Evolutionary conservation across 2,797 vertebrate species (phyloP).

Genomic region (Linurgus olivaceus): DNA sequence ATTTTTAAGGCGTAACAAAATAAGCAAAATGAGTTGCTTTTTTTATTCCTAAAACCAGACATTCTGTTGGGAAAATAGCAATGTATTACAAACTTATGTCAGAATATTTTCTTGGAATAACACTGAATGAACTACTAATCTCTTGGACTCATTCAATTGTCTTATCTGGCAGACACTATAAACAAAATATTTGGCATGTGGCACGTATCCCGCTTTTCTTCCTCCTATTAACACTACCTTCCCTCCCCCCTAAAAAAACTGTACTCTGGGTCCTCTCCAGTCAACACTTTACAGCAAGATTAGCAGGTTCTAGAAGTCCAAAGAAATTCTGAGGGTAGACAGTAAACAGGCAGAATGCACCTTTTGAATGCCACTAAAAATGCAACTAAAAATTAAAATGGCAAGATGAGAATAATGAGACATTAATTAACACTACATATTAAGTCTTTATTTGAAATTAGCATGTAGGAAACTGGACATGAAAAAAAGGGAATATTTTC

Average conservation of each 20-base stretch:
- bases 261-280: not conserved
- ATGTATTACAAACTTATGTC: not conserved
- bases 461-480: not conserved
- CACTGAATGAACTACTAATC: not conserved
- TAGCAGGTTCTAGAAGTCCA: not conserved
- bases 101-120: not conserved
- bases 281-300: not conserved
- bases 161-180: not conserved
- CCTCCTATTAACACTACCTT: not conserved
- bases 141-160: not conserved
- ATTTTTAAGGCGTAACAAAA: not conserved
- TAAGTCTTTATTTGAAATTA: not conserved
- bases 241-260: not conserved
- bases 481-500: conserved; percentile 7
- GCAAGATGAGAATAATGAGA: not conserved
- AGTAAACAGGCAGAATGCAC: not conserved
- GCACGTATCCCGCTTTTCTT: not conserved
- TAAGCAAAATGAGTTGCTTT: not conserved
- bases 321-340: not conserved
- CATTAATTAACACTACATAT: not conserved
- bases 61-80: not conserved
- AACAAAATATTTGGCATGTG: not conserved
- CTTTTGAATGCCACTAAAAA: not conserved
- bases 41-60: not conserved
- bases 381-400: not conserved